Percentiles rank a stretch among this genome's conserved stretches.
phyloP scores from a whole-genome alignment of 2,888 invertebrate species.

The Chymomyza fuscimana region DNA sequence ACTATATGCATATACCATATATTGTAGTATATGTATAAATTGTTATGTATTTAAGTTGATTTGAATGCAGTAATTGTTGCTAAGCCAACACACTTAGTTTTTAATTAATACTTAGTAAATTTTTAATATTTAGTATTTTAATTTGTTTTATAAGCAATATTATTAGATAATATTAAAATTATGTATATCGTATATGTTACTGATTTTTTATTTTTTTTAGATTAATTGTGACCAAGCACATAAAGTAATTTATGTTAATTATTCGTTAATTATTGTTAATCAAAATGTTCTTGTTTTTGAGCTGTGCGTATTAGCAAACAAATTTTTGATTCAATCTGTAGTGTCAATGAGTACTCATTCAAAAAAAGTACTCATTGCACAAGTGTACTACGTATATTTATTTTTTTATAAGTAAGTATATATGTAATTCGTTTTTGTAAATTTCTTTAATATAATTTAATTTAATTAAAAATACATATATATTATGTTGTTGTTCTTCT shows the following conservation, averaged over 20 bases:
- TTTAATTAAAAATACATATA: not conserved
- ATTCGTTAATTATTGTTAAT: slow-evolving; percentile 4
- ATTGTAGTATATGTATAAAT: not conserved
- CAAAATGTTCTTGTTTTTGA: slow-evolving; percentile 13
- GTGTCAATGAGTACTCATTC: not conserved
- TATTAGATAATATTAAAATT: slow-evolving; percentile 10
- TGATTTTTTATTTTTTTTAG: not conserved
- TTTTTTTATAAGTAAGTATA: too few relatives aligned
- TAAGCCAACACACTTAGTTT: slow-evolving; percentile 7
- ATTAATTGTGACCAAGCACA: slow-evolving; percentile 8
- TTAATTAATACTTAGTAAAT: slow-evolving; percentile 1
- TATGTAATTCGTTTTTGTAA: not conserved
- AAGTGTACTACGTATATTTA: not conserved
- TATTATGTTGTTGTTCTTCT: not conserved
- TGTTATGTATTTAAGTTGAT: slow-evolving; percentile 35
- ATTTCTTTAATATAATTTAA: too few relatives aligned
- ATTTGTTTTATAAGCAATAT: slow-evolving; percentile 19
- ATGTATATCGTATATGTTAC: slow-evolving; percentile 5
- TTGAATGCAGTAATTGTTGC: slow-evolving; percentile 9
- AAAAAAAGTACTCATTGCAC: not conserved
- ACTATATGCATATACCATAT: not conserved
- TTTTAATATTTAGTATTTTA: slow-evolving; percentile 2
- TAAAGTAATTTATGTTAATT: slow-evolving; percentile 10
- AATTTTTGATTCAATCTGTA: not conserved
- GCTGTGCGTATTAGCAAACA: slow-evolving; percentile 1